These are phyloP conservation scores for Corbicula japonica DNA, from an alignment of 2,888 invertebrate genomes.

Conservation along the genomic window DNA sequence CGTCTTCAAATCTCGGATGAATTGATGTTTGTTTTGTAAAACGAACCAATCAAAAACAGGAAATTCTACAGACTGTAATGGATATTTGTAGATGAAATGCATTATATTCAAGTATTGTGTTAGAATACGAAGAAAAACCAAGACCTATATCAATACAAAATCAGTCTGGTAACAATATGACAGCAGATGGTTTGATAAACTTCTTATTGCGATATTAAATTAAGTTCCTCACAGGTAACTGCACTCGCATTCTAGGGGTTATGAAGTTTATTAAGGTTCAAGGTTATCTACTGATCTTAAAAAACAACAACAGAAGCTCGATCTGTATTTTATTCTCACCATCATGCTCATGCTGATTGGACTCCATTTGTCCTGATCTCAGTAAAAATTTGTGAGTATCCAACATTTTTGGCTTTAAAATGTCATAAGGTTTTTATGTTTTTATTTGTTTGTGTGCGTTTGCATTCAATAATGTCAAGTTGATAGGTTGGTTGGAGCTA, in stretches of 20 bases:
- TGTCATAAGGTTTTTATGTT: too few species aligned
- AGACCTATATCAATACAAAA: too few species aligned
- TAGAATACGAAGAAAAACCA: neutral
- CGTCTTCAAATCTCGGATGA: conserved; percentile 6
- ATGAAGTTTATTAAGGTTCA: neutral
- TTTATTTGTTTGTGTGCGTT: too few species aligned
- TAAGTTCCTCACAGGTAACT: neutral
- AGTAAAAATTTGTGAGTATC: too few species aligned
- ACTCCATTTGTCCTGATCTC: too few species aligned
- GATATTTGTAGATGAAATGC: conserved; percentile 2
- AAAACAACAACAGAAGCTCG: neutral
- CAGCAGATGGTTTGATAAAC: neutral
- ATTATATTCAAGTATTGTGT: neutral
- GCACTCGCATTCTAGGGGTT: neutral
- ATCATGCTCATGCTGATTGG: too few species aligned
- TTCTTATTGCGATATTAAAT: neutral
- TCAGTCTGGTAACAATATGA: too few species aligned
- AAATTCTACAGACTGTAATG: neutral
- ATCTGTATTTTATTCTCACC: too few species aligned
- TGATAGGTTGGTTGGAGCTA: too few species aligned
- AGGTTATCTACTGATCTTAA: neutral
- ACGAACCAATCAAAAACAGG: neutral
- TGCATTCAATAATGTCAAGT: too few species aligned
- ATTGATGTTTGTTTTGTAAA: conserved; percentile 9
- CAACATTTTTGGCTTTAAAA: too few species aligned